Percentiles rank a stretch among this genome's conserved stretches.
Evolutionary conservation across 2,888 invertebrate genomes (phyloP).

Genomic region (Drosophila cracens): DNA sequence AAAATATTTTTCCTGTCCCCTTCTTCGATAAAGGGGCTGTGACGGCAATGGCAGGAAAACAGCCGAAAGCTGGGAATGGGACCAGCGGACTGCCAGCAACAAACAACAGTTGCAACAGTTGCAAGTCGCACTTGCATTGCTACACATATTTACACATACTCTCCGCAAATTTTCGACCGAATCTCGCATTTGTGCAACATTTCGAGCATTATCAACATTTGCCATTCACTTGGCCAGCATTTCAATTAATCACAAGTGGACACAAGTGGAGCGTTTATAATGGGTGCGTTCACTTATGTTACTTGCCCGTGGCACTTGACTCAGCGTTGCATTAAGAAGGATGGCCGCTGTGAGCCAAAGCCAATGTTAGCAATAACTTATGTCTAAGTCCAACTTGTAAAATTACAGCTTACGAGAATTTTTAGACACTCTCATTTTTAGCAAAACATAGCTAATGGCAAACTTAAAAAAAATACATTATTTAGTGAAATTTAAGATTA

Average conservation of each 20-base stretch:
- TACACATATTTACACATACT: conserved; percentile 7
- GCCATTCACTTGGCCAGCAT: conserved; percentile 66
- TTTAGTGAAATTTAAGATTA: background rate
- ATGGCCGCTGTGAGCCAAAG: background rate
- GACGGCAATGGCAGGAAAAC: conserved; percentile 46
- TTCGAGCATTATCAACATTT: conserved; percentile 61
- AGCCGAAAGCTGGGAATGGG: conserved; percentile 51
- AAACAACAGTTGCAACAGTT: conserved; percentile 38
- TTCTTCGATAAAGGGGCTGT: conserved; percentile 61
- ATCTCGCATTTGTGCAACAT: conserved; percentile 47
- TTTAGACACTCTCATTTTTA: background rate
- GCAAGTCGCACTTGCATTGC: conserved; percentile 56
- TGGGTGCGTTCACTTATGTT: conserved; percentile 2
- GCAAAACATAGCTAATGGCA: background rate
- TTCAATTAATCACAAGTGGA: conserved; percentile 76
- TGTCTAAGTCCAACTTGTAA: background rate
- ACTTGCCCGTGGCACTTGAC: conserved; percentile 16
- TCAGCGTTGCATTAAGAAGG: background rate
- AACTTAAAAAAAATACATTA: background rate
- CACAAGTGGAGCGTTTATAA: conserved; percentile 58
- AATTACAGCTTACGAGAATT: background rate
- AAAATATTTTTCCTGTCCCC: conserved; percentile 83
- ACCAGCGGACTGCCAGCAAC: conserved; percentile 22
- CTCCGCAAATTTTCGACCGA: conserved; percentile 26
- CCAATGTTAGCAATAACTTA: background rate